Evolutionary conservation across 2,113 vertebrate species (phyloP).

Genomic region (Oenanthe oenanthe): DNA sequence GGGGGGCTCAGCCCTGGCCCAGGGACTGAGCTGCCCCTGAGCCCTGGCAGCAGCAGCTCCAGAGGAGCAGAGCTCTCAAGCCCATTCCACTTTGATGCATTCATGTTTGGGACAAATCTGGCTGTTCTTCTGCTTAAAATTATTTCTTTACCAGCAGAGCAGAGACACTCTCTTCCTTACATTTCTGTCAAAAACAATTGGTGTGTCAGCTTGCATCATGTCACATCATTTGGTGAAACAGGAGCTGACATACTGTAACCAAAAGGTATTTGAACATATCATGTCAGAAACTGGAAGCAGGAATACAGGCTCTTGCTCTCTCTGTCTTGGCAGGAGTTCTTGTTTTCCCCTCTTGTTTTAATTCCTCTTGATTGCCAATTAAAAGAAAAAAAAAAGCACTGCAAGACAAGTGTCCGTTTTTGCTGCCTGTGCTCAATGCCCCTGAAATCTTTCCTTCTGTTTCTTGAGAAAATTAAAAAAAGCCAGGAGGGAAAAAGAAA

Average conservation of each 20-base stretch:
- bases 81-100: neutral
- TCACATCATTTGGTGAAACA: constrained; percentile 46
- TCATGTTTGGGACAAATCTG: neutral
- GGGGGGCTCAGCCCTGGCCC: neutral
- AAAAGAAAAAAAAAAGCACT: neutral
- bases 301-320: neutral
- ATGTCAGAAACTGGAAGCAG: constrained; percentile 47
- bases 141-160: constrained; percentile 45
- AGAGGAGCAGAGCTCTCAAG: neutral
- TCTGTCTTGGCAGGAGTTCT: constrained; percentile 30
- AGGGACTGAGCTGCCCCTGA: neutral
- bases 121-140: neutral
- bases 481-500: neutral
- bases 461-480: neutral
- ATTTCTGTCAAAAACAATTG: constrained; percentile 65
- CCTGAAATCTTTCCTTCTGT: neutral
- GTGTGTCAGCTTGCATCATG: constrained; percentile 50
- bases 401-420: neutral
- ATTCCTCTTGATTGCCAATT: constrained; percentile 27
- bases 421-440: neutral
- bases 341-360: constrained; percentile 46
- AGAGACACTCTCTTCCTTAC: neutral
- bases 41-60: neutral
- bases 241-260: constrained; percentile 57
- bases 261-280: constrained; percentile 64